phyloP scores from a whole-genome alignment of 2,797 vertebrate species.

The Catamblyrhynchus diadema region DNA sequence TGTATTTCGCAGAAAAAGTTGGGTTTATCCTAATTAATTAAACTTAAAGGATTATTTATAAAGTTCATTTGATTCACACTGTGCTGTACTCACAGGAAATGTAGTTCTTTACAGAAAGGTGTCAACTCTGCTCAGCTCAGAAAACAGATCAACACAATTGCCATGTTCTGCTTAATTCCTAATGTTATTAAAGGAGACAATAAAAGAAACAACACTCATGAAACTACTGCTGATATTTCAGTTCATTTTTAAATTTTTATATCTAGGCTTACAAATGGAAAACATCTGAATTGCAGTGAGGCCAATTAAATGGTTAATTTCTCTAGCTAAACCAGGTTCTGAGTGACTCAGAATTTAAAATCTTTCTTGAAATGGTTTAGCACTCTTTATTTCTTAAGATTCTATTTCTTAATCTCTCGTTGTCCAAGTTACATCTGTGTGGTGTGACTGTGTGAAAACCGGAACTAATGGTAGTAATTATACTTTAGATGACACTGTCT shows the following conservation, averaged over 20 bases:
- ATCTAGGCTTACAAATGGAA: background rate
- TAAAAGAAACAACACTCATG: background rate
- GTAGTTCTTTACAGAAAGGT: background rate
- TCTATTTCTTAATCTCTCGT: background rate
- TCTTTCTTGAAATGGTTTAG: background rate
- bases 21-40: background rate
- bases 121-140: background rate
- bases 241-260: background rate
- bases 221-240: background rate
- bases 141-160: background rate
- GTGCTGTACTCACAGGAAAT: background rate
- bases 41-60: background rate
- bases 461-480: background rate
- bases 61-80: background rate
- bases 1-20: background rate
- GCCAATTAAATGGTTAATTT: background rate
- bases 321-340: background rate
- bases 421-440: background rate
- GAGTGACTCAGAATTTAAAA: background rate
- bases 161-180: background rate
- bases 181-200: background rate
- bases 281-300: background rate
- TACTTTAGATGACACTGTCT: background rate
- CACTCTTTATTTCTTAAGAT: too few relatives aligned
- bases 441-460: background rate